Percentiles rank a stretch among this genome's conserved stretches.
These are phyloP conservation scores for Hippotragus niger DNA, from an alignment of 2,113 vertebrate genomes.

Conservation along the genomic window DNA sequence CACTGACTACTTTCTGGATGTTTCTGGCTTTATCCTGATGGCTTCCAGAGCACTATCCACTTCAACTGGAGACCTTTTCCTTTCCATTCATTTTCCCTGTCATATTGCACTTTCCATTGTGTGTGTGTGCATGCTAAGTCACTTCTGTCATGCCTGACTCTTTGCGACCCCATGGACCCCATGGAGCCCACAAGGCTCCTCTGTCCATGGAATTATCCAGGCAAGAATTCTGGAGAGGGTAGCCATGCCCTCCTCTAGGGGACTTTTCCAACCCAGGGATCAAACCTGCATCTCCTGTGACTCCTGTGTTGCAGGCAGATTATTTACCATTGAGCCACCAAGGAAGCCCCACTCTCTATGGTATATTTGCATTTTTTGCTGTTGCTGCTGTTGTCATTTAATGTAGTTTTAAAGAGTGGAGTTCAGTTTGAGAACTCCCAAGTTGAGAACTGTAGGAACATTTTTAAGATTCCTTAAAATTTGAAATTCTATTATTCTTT, in stretches of 20 bases:
- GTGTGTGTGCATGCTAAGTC: background rate
- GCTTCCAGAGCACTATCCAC: background rate
- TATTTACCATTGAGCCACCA: background rate
- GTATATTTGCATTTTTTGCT: background rate
- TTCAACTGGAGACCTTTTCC: background rate
- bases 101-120: background rate
- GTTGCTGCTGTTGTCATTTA: background rate
- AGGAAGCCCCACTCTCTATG: background rate
- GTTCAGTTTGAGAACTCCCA: background rate
- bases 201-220: background rate
- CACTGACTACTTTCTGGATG: background rate
- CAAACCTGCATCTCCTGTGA: background rate
- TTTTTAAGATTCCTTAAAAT: background rate
- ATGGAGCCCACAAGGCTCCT: background rate
- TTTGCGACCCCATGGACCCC: background rate
- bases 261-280: background rate
- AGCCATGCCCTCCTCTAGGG: background rate
- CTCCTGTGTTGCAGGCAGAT: background rate
- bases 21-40: background rate
- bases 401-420: background rate
- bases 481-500: background rate
- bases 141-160: background rate
- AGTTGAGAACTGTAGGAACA: background rate
- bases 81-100: background rate
- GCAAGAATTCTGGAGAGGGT: background rate